Evolutionary conservation across 2,797 vertebrate genomes (phyloP).

Genomic region (Eospalax fontanierii): DNA sequence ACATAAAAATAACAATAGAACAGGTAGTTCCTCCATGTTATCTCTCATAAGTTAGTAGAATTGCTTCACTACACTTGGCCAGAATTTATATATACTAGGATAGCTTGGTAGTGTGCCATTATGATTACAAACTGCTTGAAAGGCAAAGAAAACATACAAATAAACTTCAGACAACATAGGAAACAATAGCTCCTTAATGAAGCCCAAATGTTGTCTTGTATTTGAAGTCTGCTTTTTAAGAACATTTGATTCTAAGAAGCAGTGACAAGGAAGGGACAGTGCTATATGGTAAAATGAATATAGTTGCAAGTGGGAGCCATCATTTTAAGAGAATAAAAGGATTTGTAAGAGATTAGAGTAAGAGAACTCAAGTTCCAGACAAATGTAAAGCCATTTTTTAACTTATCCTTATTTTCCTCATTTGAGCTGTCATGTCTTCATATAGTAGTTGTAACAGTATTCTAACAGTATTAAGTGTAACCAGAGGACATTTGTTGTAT

Average conservation of each 20-base stretch:
- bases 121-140: constrained; percentile 70
- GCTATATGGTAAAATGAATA: constrained; percentile 55
- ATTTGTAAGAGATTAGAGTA: constrained; percentile 50
- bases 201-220: constrained; percentile 65
- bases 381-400: neutral
- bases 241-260: constrained; percentile 70
- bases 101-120: constrained; percentile 69
- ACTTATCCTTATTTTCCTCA: neutral
- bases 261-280: neutral
- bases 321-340: constrained; percentile 51
- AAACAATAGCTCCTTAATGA: constrained; percentile 74
- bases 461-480: constrained; percentile 17
- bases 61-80: constrained; percentile 40
- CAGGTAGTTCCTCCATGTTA: constrained; percentile 45
- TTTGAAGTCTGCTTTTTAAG: constrained; percentile 73
- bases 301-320: constrained; percentile 13
- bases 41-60: constrained; percentile 57
- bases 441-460: neutral
- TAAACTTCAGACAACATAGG: constrained; percentile 64
- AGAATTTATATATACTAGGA: constrained; percentile 62
- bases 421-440: constrained; percentile 37
- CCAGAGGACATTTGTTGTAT: constrained; percentile 34
- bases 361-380: constrained; percentile 44
- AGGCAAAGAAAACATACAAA: constrained; percentile 70
- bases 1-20: constrained; percentile 64